Evolutionary conservation across 2,888 invertebrate species (phyloP).

Genomic region (Perithous albicinctus): DNA sequence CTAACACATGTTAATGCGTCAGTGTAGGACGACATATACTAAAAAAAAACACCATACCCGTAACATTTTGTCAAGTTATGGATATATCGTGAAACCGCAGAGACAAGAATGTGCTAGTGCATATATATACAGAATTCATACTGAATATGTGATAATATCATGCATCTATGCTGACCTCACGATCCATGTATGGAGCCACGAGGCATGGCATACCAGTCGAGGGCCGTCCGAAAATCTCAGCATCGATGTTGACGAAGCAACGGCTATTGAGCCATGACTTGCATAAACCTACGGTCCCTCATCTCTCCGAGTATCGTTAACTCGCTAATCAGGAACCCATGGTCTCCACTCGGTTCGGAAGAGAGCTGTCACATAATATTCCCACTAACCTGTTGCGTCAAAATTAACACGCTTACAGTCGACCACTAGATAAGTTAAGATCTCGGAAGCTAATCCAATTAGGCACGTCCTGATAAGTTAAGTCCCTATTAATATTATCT

Average conservation of each 20-base stretch:
- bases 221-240: neutral
- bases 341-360: neutral
- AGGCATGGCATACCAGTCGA: neutral
- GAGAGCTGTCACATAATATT: constrained; percentile 3
- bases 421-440: no score
- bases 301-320: neutral
- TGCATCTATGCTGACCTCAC: neutral
- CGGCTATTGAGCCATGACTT: neutral
- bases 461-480: no score
- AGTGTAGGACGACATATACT: no score
- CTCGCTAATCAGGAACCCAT: constrained; percentile 7
- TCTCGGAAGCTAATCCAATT: no score
- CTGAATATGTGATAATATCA: neutral
- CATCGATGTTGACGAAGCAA: neutral
- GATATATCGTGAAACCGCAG: neutral
- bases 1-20: no score
- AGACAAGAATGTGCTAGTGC: neutral
- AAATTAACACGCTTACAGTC: constrained; percentile 9
- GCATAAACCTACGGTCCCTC: neutral
- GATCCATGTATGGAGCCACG: neutral
- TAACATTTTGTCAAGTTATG: neutral
- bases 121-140: neutral
- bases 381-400: neutral
- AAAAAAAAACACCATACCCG: constrained; percentile 4
- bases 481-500: no score